A percentile compares a stretch with the other conserved stretches of the same genome.
These are phyloP conservation scores for Brachionus plicatilis DNA, from an alignment of 1,140 invertebrate species.

Conservation along the genomic window DNA sequence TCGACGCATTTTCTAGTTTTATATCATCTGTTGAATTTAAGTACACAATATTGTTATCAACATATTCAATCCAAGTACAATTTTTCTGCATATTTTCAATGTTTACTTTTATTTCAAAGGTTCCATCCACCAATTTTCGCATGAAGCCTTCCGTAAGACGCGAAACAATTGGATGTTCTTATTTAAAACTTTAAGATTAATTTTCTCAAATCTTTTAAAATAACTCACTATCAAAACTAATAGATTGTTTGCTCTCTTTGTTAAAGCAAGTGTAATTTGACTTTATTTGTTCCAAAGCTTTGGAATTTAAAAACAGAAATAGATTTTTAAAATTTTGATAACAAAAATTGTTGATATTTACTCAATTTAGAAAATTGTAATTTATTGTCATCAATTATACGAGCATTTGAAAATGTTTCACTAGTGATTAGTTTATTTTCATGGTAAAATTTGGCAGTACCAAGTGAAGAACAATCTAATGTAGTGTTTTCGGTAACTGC, in stretches of 20 bases:
- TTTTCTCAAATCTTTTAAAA: neutral
- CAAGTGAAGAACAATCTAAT: neutral
- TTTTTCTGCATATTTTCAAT: neutral
- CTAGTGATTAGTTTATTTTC: neutral
- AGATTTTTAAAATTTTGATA: neutral
- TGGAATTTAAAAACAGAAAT: too few species aligned
- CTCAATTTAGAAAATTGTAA: neutral
- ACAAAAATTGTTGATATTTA: neutral
- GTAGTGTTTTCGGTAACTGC: neutral
- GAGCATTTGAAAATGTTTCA: neutral
- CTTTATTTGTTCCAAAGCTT: neutral
- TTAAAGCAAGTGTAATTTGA: neutral
- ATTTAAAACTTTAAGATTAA: neutral
- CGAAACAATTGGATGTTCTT: neutral
- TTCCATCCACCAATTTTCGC: neutral
- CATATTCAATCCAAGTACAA: neutral
- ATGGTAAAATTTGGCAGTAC: neutral
- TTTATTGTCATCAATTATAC: neutral
- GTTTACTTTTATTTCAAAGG: neutral
- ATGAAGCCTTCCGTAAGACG: neutral
- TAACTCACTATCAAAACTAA: neutral
- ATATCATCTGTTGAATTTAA: neutral
- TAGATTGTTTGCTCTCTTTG: neutral
- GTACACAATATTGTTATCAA: neutral
- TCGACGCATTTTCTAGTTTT: neutral